Conservation (phyloP, 23 tunicate species). For the Styela clava region DNA sequence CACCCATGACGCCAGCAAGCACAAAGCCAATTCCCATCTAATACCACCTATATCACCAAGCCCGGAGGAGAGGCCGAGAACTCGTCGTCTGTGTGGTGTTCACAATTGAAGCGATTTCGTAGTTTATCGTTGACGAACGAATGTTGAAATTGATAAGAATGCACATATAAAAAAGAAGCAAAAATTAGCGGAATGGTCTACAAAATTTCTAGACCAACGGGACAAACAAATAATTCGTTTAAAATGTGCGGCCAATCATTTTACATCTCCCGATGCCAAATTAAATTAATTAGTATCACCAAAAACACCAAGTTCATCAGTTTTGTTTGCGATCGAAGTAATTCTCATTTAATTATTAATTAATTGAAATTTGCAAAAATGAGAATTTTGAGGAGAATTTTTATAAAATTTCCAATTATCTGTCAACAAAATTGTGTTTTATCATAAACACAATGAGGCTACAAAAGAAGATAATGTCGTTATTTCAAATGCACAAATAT, state of each 20-base stretch:
- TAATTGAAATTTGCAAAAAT: no score
- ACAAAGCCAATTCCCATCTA: constrained; percentile 93
- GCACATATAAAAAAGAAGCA: not conserved
- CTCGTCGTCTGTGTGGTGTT: constrained; percentile 56
- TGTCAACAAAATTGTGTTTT: not conserved
- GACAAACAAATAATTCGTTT: not conserved
- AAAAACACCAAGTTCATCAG: no score
- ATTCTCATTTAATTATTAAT: no score
- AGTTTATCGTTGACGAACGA: not conserved
- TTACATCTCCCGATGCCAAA: not conserved
- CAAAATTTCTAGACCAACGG: not conserved
- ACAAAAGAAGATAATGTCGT: not conserved
- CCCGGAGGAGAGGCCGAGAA: constrained; percentile 78
- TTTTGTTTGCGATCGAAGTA: no score
- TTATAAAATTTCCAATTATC: not conserved
- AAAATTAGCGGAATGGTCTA: not conserved
- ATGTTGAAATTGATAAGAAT: not conserved
- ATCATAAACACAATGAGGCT: not conserved
- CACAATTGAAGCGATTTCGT: not conserved
- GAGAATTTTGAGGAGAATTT: not conserved
- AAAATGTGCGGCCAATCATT: not conserved
- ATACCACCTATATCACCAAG: constrained; percentile 78
- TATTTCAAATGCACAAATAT: not conserved
- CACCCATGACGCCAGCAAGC: constrained; percentile 87
- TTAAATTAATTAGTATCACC: no score